phyloP scores from a whole-genome alignment of 2,797 vertebrate species.

The Enoplosus armatus region DNA sequence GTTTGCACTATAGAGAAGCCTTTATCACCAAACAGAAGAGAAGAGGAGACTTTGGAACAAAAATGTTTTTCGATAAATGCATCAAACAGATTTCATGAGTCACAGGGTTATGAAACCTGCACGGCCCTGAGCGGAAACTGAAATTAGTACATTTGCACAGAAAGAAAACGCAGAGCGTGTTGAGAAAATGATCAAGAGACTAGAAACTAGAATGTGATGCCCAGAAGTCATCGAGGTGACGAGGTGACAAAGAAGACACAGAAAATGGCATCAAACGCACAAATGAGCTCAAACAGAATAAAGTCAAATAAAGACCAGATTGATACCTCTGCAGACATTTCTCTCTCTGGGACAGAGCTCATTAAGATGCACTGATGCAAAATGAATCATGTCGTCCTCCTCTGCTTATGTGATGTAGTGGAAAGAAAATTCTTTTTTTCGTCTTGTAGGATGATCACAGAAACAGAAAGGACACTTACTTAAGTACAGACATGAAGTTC shows the following conservation, averaged over 20 bases:
- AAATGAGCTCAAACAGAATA: not conserved
- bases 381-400: not conserved
- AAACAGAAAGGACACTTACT: not conserved
- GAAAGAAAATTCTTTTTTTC: not conserved
- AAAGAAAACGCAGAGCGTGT: not conserved
- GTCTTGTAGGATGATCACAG: not conserved
- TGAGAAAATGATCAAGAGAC: not conserved
- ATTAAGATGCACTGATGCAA: constrained; percentile 14
- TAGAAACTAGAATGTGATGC: not conserved
- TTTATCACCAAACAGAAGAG: not conserved
- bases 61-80: not conserved
- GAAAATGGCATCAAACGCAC: not conserved
- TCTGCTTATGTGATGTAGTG: not conserved
- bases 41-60: not conserved
- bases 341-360: not conserved
- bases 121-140: not conserved
- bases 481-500: not conserved
- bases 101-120: constrained; percentile 28
- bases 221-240: not conserved
- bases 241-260: not conserved
- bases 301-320: not conserved
- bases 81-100: constrained; percentile 33
- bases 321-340: not conserved
- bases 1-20: not conserved
- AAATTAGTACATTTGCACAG: no score